Percentiles rank a stretch among this genome's conserved stretches.
Conservation (phyloP, 2,797 vertebrate genomes). For the Sebastes paucispinis region DNA sequence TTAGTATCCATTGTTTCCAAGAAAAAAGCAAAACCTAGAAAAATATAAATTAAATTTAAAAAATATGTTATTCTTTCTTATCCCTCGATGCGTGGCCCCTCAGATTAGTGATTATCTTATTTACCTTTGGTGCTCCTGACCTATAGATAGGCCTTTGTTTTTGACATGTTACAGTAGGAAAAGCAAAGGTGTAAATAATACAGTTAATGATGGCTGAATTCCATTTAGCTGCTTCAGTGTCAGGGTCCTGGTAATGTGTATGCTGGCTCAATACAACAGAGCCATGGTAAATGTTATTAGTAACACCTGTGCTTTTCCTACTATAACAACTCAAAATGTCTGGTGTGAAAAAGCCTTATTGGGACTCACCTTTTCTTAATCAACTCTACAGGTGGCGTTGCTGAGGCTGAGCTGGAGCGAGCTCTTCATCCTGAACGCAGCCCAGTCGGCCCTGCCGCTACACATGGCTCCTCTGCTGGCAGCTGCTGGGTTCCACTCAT, state of each 20-base stretch:
- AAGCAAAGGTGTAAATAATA: neutral
- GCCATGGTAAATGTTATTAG: neutral
- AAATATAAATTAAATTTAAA: fast-evolving
- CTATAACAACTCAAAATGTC: neutral
- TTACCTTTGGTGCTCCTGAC: neutral
- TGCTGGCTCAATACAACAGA: neutral
- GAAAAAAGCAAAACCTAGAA: neutral
- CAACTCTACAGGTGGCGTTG: conserved; percentile 83
- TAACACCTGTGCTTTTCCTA: too few relatives aligned
- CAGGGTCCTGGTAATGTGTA: neutral
- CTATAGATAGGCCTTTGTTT: neutral
- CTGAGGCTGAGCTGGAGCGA: conserved; percentile 96
- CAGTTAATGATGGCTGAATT: neutral
- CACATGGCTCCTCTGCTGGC: conserved; percentile 95
- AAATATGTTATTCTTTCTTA: neutral
- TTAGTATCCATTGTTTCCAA: neutral
- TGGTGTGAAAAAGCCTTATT: neutral
- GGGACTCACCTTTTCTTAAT: neutral
- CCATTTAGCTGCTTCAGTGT: neutral
- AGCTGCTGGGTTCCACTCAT: conserved; percentile 93
- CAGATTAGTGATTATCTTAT: neutral
- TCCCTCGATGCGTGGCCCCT: neutral
- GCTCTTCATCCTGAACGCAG: conserved; percentile 96
- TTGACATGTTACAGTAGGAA: neutral
- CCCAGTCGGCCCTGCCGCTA: conserved; percentile 93